A percentile compares a stretch with the other conserved stretches of the same genome.
These are phyloP conservation scores for Cydia fagiglandana DNA, from an alignment of 1,140 invertebrate genomes.

Conservation along the genomic window DNA sequence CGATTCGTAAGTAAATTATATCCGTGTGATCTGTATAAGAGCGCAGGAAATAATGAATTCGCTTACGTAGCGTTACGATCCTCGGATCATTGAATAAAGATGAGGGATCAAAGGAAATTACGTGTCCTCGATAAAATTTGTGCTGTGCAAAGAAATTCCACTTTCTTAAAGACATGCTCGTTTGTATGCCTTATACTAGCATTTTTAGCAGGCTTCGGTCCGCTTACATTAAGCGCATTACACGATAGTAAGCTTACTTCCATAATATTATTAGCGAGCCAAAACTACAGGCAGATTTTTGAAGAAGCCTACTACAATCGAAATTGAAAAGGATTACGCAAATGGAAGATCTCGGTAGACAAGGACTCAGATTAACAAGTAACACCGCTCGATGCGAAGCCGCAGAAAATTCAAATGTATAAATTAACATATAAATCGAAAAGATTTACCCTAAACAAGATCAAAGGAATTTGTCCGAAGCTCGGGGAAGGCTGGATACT, in stretches of 20 bases:
- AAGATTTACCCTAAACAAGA: slow-evolving; percentile 77
- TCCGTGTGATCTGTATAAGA: slow-evolving; percentile 45
- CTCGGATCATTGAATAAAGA: slow-evolving; percentile 74
- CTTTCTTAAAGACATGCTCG: slow-evolving; percentile 48
- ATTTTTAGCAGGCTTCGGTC: slow-evolving; percentile 34
- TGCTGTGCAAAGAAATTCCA: slow-evolving; percentile 64
- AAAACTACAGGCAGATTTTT: slow-evolving; percentile 13
- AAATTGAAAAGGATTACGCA: slow-evolving; percentile 41
- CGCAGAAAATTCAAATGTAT: slow-evolving; percentile 71
- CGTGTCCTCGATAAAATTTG: slow-evolving; percentile 67
- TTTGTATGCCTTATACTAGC: slow-evolving; percentile 56
- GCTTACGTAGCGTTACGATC: slow-evolving; percentile 67
- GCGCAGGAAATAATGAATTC: slow-evolving; percentile 66
- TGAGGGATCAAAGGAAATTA: slow-evolving; percentile 75
- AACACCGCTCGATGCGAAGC: slow-evolving; percentile 51
- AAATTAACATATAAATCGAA: slow-evolving; percentile 78
- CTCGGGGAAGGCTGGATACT: slow-evolving; percentile 47
- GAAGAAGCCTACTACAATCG: slow-evolving; percentile 40
- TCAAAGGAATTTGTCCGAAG: slow-evolving; percentile 74
- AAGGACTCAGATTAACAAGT: slow-evolving; percentile 54
- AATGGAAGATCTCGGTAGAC: slow-evolving; percentile 42
- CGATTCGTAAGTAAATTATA: slow-evolving; percentile 43
- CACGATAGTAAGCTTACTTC: slow-evolving; percentile 33
- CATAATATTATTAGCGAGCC: slow-evolving; percentile 12
- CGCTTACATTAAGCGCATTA: slow-evolving; percentile 33